phyloP scores from a whole-genome alignment of 2,113 vertebrate genomes.

The Raja brachyura region DNA sequence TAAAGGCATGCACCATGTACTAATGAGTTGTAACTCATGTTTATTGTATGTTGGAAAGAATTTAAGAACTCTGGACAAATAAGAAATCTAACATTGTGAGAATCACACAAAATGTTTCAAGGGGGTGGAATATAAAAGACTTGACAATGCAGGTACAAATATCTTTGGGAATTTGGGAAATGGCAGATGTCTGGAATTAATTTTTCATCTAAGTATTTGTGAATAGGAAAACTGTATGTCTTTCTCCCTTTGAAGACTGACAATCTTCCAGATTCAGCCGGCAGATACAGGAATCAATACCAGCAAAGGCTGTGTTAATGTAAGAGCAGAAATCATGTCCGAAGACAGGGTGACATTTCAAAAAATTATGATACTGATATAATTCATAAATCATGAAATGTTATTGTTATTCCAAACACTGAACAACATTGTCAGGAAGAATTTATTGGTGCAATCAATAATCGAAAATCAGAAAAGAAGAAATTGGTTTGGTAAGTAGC shows the following conservation, averaged over 20 bases:
- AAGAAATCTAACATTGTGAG: background rate
- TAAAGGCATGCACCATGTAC: background rate
- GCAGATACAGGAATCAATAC: background rate
- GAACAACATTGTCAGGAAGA: background rate
- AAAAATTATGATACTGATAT: background rate
- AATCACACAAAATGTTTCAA: background rate
- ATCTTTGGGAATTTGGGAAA: conserved; percentile 16
- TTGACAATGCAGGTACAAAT: background rate
- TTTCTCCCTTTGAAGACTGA: background rate
- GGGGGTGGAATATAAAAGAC: background rate
- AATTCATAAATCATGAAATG: background rate
- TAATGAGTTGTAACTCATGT: background rate
- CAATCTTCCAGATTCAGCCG: background rate
- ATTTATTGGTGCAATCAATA: background rate
- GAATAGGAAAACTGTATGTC: background rate
- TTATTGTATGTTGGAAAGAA: background rate
- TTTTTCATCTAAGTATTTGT: background rate
- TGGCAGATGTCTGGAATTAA: conserved; percentile 29
- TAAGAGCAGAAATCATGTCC: background rate
- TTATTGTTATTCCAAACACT: background rate
- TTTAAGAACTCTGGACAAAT: background rate
- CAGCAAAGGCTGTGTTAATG: background rate
- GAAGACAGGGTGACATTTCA: background rate
- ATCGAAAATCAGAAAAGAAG: background rate
- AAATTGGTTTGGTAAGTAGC: background rate